These are phyloP conservation scores for Enteromius thamalakanensis DNA, from an alignment of 2,797 vertebrate genomes.

Conservation along the genomic window DNA sequence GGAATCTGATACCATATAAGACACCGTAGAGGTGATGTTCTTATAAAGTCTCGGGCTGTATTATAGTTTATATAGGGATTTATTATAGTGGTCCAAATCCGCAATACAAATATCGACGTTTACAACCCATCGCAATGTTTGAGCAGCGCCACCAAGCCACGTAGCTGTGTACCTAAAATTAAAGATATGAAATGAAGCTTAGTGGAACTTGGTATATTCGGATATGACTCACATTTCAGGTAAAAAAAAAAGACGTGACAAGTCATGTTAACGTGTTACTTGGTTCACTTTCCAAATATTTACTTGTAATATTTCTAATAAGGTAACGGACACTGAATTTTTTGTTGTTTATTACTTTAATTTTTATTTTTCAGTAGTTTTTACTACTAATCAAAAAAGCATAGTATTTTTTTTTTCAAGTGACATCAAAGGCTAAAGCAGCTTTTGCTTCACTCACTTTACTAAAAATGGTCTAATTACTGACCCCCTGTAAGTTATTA, in stretches of 20 bases:
- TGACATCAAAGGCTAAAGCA: background rate
- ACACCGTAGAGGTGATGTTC: background rate
- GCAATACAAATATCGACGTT: background rate
- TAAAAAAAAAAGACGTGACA: background rate
- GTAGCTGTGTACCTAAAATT: background rate
- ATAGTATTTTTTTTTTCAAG: background rate
- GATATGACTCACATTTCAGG: background rate
- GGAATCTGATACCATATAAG: background rate
- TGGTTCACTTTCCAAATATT: background rate
- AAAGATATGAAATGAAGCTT: background rate
- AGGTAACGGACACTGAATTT: background rate
- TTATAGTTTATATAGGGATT: background rate
- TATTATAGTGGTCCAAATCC: background rate
- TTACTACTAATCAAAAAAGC: background rate
- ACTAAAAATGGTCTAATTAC: background rate
- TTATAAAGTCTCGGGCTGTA: background rate
- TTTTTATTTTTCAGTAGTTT: background rate
- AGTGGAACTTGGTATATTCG: too few species aligned
- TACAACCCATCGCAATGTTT: background rate
- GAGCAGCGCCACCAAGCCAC: slow-evolving; percentile 13
- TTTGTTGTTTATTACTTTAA: background rate
- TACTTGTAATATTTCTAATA: background rate
- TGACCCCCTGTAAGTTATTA: background rate
- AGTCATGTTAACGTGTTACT: too few species aligned
- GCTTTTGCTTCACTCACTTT: background rate